Evolutionary conservation across 2,888 invertebrate genomes (phyloP).

Genomic region (Lasioglossum villosulum): DNA sequence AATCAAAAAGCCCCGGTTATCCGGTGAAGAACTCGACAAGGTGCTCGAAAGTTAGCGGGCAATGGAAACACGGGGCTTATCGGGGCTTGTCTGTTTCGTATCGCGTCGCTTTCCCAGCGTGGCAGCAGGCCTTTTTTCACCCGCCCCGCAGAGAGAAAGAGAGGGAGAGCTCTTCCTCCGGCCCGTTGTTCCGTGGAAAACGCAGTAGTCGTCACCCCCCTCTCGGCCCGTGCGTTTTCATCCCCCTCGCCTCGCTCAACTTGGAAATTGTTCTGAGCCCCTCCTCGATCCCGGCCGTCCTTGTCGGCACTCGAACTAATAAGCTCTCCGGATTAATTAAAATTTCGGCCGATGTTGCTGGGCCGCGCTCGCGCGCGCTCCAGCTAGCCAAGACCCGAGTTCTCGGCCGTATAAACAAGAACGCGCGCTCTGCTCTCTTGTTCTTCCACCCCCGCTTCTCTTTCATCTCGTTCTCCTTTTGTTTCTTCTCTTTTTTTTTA

Average conservation of each 20-base stretch:
- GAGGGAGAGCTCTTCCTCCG: not conserved
- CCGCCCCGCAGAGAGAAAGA: not conserved
- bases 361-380: conserved; percentile 37
- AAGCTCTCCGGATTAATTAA: conserved; percentile 78
- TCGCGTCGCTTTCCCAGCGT: conserved; percentile 37
- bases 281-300: conserved; percentile 65
- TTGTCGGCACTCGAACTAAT: conserved; percentile 74
- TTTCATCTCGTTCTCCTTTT: not conserved
- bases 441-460: not conserved
- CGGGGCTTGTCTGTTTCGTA: conserved; percentile 53
- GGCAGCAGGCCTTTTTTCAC: conserved; percentile 20
- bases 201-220: conserved; percentile 29
- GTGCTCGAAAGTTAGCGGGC: conserved; percentile 67
- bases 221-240: conserved; percentile 31
- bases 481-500: conserved; percentile 30
- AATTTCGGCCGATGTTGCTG: conserved; percentile 71
- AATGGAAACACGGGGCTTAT: conserved; percentile 67
- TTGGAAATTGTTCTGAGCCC: conserved; percentile 67
- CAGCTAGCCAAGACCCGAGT: conserved; percentile 50
- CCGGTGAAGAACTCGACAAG: conserved; percentile 62
- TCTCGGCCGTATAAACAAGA: conserved; percentile 64
- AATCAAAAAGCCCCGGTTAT: conserved; percentile 56
- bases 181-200: conserved; percentile 36
- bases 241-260: conserved; percentile 51
- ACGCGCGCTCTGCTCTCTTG: conserved; percentile 16